Evolutionary conservation across 2,113 vertebrate genomes (phyloP).

Genomic region (Hemicordylus capensis): DNA sequence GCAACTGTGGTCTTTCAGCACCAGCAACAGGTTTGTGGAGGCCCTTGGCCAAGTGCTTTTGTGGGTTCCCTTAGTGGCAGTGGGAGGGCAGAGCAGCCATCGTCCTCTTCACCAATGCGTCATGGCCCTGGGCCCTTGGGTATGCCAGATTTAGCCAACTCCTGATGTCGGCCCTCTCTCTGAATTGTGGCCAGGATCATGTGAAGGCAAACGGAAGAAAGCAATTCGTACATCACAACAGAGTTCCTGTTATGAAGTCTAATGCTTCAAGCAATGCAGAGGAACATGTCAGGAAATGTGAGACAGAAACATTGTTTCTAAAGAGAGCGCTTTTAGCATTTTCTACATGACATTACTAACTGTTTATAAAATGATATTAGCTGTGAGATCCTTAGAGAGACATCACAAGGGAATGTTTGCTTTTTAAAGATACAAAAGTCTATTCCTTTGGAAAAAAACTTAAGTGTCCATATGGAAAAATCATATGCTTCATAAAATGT

Average conservation of each 20-base stretch:
- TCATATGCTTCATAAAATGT: background rate
- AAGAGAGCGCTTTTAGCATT: constrained; percentile 40
- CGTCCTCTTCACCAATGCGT: too few relatives aligned
- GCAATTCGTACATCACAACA: background rate
- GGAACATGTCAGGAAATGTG: constrained; percentile 27
- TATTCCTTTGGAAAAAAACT: constrained; percentile 17
- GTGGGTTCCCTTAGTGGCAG: too few relatives aligned
- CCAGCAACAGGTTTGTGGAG: too few relatives aligned
- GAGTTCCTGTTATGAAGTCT: background rate
- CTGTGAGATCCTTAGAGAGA: constrained; percentile 34
- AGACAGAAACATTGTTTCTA: background rate
- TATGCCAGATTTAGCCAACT: too few relatives aligned
- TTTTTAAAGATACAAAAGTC: constrained; percentile 35
- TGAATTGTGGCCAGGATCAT: background rate
- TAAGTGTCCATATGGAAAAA: constrained; percentile 24
- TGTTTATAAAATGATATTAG: constrained; percentile 45
- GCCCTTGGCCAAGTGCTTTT: too few relatives aligned
- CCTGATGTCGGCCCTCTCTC: too few relatives aligned
- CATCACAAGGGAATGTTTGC: constrained; percentile 13
- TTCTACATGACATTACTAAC: constrained; percentile 34
- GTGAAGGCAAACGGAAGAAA: background rate
- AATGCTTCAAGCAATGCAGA: background rate
- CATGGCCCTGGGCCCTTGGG: too few relatives aligned
- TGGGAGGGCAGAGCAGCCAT: too few relatives aligned
- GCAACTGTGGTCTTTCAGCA: too few relatives aligned